Evolutionary conservation across 2,888 invertebrate species (phyloP).

Genomic region (Diaprepes abbreviatus): DNA sequence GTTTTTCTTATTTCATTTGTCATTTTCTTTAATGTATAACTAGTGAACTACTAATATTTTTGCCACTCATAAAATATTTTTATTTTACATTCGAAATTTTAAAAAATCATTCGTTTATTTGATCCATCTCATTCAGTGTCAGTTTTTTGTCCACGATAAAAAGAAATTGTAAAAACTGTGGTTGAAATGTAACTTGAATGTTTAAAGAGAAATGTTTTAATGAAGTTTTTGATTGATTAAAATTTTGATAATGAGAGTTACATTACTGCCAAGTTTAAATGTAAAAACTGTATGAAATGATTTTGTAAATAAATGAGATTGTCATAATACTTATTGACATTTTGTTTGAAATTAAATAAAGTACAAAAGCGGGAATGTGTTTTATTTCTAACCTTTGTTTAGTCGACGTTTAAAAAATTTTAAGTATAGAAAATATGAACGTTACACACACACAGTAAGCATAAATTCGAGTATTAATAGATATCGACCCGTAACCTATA

Average conservation of each 20-base stretch:
- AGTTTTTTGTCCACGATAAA: conserved; percentile 17
- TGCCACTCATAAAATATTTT: neutral
- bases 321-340: conserved; percentile 54
- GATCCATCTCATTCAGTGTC: conserved; percentile 18
- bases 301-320: conserved; percentile 57
- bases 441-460: too few species aligned
- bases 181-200: conserved; percentile 31
- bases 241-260: conserved; percentile 42
- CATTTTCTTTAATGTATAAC: neutral
- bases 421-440: too few species aligned
- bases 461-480: too few species aligned
- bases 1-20: neutral
- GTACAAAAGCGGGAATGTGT: conserved; percentile 17
- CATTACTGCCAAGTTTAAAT: conserved; percentile 33
- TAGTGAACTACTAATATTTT: conserved; percentile 6
- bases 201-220: neutral
- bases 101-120: conserved; percentile 5
- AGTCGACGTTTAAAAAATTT: too few species aligned
- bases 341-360: conserved; percentile 49
- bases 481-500: too few species aligned
- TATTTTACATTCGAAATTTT: neutral
- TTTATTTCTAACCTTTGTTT: neutral
- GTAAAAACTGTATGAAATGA: conserved; percentile 52
- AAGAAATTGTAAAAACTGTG: conserved; percentile 24
- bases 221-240: conserved; percentile 2